Conservation (phyloP, 2,797 vertebrate genomes). For the Adrianichthys oophorus region DNA sequence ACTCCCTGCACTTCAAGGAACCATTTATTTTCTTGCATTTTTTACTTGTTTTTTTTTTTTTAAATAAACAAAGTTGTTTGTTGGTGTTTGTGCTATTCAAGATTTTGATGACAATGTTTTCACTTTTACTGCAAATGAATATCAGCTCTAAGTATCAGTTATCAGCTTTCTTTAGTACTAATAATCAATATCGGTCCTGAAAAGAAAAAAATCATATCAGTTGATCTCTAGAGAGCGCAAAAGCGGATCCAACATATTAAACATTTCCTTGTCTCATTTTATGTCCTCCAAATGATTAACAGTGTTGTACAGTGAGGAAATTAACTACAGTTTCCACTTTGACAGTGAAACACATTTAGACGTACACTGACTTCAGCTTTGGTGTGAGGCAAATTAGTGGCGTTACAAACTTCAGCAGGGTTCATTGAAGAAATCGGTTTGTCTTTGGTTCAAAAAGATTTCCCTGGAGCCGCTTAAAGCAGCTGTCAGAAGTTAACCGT, state of each 20-base stretch:
- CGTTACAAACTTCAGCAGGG: constrained; percentile 17
- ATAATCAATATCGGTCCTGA: too few species aligned
- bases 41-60: not conserved
- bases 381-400: constrained; percentile 40
- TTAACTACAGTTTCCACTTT: constrained; percentile 22
- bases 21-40: not conserved
- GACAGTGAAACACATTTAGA: too few species aligned
- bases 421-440: constrained; percentile 2
- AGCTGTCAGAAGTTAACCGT: constrained; percentile 6
- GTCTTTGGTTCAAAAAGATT: constrained; percentile 8
- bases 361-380: constrained; percentile 13
- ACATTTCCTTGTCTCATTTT: too few species aligned
- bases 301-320: constrained; percentile 3
- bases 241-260: too few species aligned
- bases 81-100: not conserved
- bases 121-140: too few species aligned
- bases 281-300: too few species aligned
- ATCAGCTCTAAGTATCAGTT: too few species aligned
- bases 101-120: not conserved
- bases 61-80: too few species aligned
- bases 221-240: too few species aligned
- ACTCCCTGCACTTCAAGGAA: not conserved
- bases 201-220: too few species aligned
- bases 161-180: too few species aligned
- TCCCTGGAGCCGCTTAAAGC: constrained; percentile 22